Percentiles rank a stretch among this genome's conserved stretches.
These are phyloP conservation scores for Cichladusa arquata DNA, from an alignment of 2,113 vertebrate species.

Conservation along the genomic window DNA sequence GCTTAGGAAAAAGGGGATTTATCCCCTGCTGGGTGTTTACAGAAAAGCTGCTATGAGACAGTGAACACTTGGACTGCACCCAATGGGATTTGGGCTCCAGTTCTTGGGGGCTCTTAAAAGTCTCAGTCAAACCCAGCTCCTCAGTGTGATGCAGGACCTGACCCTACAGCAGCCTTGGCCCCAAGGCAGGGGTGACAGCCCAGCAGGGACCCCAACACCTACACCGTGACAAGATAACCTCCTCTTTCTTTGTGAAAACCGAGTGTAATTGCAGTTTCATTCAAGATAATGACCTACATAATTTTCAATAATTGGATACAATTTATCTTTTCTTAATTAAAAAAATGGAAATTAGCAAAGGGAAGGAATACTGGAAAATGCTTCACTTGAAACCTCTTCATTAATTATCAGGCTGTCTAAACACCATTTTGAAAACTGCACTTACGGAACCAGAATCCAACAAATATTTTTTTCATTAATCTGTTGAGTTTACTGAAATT, in stretches of 20 bases:
- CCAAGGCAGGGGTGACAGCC: not conserved
- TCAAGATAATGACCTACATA: conserved; percentile 64
- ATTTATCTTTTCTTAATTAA: conserved; percentile 67
- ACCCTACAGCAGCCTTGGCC: not conserved
- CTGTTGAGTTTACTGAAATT: not conserved
- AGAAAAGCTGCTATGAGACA: not conserved
- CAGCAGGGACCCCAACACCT: not conserved
- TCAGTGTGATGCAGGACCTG: not conserved
- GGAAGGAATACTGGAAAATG: conserved; percentile 21
- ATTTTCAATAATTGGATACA: conserved; percentile 59
- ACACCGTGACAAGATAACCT: not conserved
- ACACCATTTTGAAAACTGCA: conserved; percentile 14
- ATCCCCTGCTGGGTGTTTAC: not conserved
- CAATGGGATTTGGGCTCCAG: not conserved
- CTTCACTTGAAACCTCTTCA: conserved; percentile 27
- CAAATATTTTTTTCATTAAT: not conserved
- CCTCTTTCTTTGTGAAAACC: conserved; percentile 27
- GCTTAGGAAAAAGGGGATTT: not conserved
- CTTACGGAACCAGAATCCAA: not conserved
- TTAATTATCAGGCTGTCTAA: conserved; percentile 48
- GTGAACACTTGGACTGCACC: not conserved
- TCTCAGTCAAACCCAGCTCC: not conserved
- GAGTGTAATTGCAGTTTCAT: conserved; percentile 47
- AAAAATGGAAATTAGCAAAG: conserved; percentile 55
- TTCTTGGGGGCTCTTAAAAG: not conserved